Base-by-base conservation (phyloP, 2,797 vertebrate species). In the Acridotheres tristis region DNA sequence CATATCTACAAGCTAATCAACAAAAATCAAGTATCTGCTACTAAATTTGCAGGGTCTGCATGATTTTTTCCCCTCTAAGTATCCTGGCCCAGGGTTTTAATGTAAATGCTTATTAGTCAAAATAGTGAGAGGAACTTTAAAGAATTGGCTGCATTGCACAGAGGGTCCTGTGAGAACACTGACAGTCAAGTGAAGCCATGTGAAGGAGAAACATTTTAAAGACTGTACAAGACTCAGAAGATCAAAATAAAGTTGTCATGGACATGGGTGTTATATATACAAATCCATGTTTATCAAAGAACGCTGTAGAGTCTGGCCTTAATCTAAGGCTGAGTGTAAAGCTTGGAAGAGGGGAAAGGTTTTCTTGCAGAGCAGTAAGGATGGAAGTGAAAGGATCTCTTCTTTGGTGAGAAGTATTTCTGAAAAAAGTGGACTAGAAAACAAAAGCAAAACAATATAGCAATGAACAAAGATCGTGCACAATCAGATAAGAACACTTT, bases 41-140 rank as follows among this genome's bases (percentile, higher is more conserved):
- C 71, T 87, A 93, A 95, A 92, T 76, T 78, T 96, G 71, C 86
- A 82, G 32, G 66, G 20, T 90, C 32, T 87, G 84, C 74, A 54
- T 43, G n/a, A 38, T 16, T 84, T 88, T 83, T 87, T 92, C 15
- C 32, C 23, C 14, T 68, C 72, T 74, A 75, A 89, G 72, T 88
- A 91, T 86, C 45, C 73, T 92, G 79, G 50, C 58, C 45, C 34
- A 54, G 67, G 72, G 16, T 91, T 93, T 91, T 75, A 71, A 43
- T 51, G 23, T 85, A 81, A 47, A 54, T 85, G 50, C 62, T 89
- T 89, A 51, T 83, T 95, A 91, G 79, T 91, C 88, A 88, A 89
- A 89, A 92, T 93, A 91, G 79, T 85, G 58, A 91, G 85, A 91
- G 54, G 45, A 89, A 11, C n/a, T 50, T 71, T 57, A 83, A 88